Evolutionary conservation across 2,797 vertebrate genomes (phyloP).

Genomic region (Chiroxiphia lanceolata): DNA sequence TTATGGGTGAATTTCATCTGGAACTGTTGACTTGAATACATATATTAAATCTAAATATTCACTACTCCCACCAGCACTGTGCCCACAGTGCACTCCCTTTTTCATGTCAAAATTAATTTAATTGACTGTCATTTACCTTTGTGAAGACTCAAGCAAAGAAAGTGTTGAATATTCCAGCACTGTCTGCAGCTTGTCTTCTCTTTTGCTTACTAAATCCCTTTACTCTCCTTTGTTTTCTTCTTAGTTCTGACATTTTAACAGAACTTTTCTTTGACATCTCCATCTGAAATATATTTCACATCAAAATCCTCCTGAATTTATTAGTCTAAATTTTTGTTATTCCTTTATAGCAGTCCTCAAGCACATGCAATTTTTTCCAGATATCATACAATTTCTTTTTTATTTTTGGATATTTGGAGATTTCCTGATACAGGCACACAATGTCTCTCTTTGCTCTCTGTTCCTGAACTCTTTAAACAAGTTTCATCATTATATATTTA

Average conservation of each 20-base stretch:
- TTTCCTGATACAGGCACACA: not conserved
- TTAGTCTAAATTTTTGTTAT: not conserved
- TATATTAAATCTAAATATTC: not conserved
- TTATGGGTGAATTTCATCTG: not conserved
- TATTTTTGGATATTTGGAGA: not conserved
- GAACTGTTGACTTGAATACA: not conserved
- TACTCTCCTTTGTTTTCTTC: not conserved
- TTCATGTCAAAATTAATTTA: not conserved
- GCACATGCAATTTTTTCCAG: not conserved
- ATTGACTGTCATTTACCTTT: not conserved
- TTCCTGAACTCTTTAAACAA: not conserved
- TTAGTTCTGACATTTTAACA: not conserved
- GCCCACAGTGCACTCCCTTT: not conserved
- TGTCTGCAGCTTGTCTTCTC: not conserved
- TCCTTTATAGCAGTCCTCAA: not conserved
- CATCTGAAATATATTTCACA: not conserved
- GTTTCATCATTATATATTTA: not conserved
- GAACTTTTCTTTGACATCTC: not conserved
- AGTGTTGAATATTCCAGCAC: not conserved
- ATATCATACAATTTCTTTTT: not conserved
- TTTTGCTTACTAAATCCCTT: not conserved
- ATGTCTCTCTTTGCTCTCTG: not conserved
- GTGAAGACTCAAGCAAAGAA: not conserved
- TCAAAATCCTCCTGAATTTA: not conserved
- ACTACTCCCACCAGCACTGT: not conserved